Evolutionary conservation across 2,888 invertebrate genomes (phyloP), one percentile per base, ranked within the genome.

Genomic region (Epicampocera succincta): DNA sequence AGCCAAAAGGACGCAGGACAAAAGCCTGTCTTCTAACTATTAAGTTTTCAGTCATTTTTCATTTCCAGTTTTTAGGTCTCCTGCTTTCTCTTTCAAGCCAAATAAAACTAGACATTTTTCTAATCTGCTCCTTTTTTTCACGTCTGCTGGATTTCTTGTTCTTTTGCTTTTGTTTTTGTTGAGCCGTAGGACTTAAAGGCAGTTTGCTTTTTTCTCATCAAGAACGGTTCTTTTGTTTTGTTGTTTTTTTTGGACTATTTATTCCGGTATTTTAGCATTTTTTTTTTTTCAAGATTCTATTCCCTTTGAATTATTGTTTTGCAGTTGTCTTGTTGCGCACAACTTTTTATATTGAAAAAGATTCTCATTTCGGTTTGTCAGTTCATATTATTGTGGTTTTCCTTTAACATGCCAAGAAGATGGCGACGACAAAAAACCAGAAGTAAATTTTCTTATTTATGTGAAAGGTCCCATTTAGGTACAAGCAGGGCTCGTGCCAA

Each of bases 381-480:
- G 44, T 61, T 76, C 76, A 69, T 69, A 69, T 76, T 69, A 61
- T 69, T 69, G 76, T 40, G 76, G 61, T 46, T 54, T 61, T 52
- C n/a, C 44, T 52, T 58, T 58, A 48, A 11, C 42, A 15, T 52
- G 33, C 15, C 73, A 54, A 11, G 8, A 3, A 40, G 11, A 33
- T 1, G 1, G n/a, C 12, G 40, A 15, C 11, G 15, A 40, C n/a
- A 44, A 8, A 17, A 46, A 29, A 12, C n/a, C n/a, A n/a, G n/a
- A 40, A 60, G n/a, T 52, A 17, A 25, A 17, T 52, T 68, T 12
- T 48, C 13, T 52, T 19, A 44, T 15, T 44, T 71, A 46, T 65
- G 69, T 9, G 9, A 33, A 33, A 74, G 33, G 78, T 80, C 83
- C 84, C 77, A 65, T 82, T 80, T 80, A 83, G 50, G 82, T 40